These are phyloP conservation scores for Macrotus californicus DNA, from an alignment of 2,113 vertebrate genomes.

Conservation along the genomic window DNA sequence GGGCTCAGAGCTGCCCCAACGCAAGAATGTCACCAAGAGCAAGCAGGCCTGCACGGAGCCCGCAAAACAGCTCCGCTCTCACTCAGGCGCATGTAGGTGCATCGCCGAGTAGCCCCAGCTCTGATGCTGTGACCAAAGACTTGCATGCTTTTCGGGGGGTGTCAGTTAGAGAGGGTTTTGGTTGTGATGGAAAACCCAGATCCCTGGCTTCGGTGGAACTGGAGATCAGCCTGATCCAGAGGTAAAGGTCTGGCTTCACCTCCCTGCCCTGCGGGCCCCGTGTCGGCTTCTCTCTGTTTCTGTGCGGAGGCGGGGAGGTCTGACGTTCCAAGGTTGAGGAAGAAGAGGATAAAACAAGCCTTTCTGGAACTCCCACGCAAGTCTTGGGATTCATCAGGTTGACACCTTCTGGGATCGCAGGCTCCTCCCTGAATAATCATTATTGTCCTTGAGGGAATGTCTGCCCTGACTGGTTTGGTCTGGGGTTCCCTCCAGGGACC, in stretches of 20 bases:
- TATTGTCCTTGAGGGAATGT: not conserved
- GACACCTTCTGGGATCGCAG: not conserved
- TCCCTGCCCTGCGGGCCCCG: not conserved
- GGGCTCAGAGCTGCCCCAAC: no score
- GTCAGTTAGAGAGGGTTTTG: fast-evolving
- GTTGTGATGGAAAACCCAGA: not conserved
- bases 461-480: not conserved
- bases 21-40: fast-evolving
- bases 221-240: not conserved
- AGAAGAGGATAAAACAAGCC: fast-evolving
- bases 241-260: fast-evolving
- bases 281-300: not conserved
- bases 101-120: no score
- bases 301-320: no score
- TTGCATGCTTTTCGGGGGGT: not conserved
- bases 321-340: not conserved
- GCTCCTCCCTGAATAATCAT: not conserved
- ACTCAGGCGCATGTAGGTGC: no score
- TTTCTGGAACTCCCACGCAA: not conserved
- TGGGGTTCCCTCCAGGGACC: not conserved
- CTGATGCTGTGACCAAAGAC: not conserved
- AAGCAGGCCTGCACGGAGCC: no score
- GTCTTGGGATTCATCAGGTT: not conserved
- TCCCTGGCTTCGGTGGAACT: not conserved
- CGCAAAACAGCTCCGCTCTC: no score